phyloP scores from a whole-genome alignment of 2,113 vertebrate species.

The Sporophila hypoxantha region DNA sequence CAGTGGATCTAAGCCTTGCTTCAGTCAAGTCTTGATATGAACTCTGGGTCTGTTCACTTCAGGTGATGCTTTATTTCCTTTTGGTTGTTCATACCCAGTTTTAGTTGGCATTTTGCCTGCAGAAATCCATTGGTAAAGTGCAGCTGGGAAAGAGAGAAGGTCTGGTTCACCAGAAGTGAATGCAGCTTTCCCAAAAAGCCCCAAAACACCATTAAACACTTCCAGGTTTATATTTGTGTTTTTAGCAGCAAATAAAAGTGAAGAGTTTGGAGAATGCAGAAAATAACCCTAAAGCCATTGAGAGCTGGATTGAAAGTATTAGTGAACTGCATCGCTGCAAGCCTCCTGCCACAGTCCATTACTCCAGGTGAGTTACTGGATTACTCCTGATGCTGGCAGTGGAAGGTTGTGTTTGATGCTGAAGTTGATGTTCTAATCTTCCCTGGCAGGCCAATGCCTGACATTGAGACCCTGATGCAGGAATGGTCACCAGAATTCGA shows the following conservation, averaged over 20 bases:
- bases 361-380: slow-evolving; percentile 67
- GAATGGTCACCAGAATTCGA: slow-evolving; percentile 93
- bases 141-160: neutral
- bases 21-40: neutral
- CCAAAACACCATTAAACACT: rapidly evolving
- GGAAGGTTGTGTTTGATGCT: rapidly evolving
- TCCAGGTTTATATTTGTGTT: neutral
- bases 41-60: neutral
- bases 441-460: slow-evolving; percentile 80
- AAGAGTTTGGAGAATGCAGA: slow-evolving; percentile 84
- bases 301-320: slow-evolving; percentile 85
- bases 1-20: neutral
- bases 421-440: neutral
- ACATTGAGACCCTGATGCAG: slow-evolving; percentile 92
- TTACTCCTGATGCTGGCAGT: neutral
- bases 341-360: slow-evolving; percentile 77
- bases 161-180: neutral
- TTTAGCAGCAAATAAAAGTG: slow-evolving; percentile 82
- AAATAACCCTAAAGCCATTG: slow-evolving; percentile 81
- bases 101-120: neutral
- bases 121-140: neutral
- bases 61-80: neutral
- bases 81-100: neutral
- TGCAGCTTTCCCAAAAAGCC: neutral
- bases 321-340: slow-evolving; percentile 82